Conservation (phyloP, 2,888 invertebrate genomes). For the Mycalesis mineus region DNA sequence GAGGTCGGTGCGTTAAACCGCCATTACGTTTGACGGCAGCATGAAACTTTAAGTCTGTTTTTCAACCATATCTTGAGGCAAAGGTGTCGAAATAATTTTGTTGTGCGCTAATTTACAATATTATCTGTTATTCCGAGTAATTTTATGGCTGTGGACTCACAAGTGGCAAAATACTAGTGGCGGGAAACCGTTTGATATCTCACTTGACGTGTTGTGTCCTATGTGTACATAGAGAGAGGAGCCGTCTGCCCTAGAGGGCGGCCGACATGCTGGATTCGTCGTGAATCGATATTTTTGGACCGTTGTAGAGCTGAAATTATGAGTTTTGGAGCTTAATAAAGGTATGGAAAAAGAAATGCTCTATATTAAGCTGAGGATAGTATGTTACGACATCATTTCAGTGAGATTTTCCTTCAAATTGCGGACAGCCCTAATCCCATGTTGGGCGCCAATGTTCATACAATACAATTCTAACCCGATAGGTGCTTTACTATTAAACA, state of each 20-base stretch:
- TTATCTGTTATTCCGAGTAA: constrained; percentile 7
- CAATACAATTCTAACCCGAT: background rate
- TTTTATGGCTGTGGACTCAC: constrained; percentile 34
- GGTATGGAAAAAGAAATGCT: constrained; percentile 65
- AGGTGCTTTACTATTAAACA: no score
- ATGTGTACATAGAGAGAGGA: constrained; percentile 74
- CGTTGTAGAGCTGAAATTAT: constrained; percentile 70
- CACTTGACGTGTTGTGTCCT: constrained; percentile 76
- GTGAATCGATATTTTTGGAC: constrained; percentile 78
- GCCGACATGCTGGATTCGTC: constrained; percentile 76
- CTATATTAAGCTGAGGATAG: constrained; percentile 26
- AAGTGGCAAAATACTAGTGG: constrained; percentile 72
- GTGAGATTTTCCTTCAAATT: constrained; percentile 16
- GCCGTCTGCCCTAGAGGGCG: constrained; percentile 74
- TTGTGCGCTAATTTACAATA: constrained; percentile 26
- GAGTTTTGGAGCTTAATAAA: constrained; percentile 70
- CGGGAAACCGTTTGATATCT: constrained; percentile 77
- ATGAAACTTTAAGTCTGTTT: constrained; percentile 69
- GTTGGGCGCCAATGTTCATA: constrained; percentile 45
- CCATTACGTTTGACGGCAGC: constrained; percentile 44
- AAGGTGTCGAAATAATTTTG: constrained; percentile 34
- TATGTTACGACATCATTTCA: constrained; percentile 4
- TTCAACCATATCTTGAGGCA: constrained; percentile 49
- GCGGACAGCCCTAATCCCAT: constrained; percentile 36
- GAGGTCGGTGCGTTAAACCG: constrained; percentile 51